Evolutionary conservation across 2,797 vertebrate species (phyloP).

Genomic region (Kryptolebias ocellatus): DNA sequence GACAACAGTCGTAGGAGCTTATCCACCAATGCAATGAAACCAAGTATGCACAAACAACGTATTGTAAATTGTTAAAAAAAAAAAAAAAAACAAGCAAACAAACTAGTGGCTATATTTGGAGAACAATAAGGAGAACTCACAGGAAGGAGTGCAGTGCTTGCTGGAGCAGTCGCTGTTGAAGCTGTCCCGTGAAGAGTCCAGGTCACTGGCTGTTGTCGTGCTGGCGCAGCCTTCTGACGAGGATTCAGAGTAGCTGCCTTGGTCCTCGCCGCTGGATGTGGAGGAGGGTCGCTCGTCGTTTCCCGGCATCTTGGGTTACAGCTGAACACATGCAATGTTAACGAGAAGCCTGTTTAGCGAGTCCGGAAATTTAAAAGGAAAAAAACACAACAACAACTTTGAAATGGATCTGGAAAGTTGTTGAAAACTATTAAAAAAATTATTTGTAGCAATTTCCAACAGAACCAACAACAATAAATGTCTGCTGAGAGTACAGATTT

Average conservation of each 20-base stretch:
- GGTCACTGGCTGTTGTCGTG: constrained; percentile 85
- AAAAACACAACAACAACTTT: background rate
- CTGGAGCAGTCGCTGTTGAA: constrained; percentile 92
- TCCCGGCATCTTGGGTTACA: constrained; percentile 86
- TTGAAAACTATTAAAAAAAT: too few relatives aligned
- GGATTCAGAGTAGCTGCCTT: constrained; percentile 87
- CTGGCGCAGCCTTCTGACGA: constrained; percentile 86
- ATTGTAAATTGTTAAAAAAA: too few relatives aligned
- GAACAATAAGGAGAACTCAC: constrained; percentile 77
- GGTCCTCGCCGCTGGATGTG: constrained; percentile 83
- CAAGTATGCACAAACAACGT: too few relatives aligned
- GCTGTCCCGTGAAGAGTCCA: constrained; percentile 88
- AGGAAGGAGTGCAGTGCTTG: constrained; percentile 90
- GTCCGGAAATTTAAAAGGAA: background rate
- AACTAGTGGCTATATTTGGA: background rate
- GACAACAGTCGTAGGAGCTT: background rate
- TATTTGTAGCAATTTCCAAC: too few relatives aligned
- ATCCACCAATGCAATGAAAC: background rate
- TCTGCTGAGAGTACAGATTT: too few relatives aligned
- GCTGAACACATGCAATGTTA: constrained; percentile 34
- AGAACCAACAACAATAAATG: too few relatives aligned
- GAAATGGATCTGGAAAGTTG: background rate
- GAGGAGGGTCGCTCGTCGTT: constrained; percentile 81
- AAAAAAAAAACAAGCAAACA: background rate
- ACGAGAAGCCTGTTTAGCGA: background rate